Conservation (phyloP, 2,888 invertebrate species). For the Apotomis turbidana region DNA sequence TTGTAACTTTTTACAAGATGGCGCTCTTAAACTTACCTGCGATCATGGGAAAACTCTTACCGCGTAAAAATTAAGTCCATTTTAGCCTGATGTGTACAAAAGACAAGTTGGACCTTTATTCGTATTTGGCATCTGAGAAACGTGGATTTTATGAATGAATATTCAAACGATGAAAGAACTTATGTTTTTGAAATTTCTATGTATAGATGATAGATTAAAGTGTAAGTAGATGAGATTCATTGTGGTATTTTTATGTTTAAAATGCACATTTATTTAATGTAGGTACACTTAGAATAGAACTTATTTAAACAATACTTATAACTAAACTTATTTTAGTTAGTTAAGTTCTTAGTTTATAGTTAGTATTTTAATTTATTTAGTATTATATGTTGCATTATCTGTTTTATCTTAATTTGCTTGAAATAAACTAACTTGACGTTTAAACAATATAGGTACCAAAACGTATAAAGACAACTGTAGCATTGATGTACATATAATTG, state of each 20-base stretch:
- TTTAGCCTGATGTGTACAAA: background rate
- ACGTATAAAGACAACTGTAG: too few relatives aligned
- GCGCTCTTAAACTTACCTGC: slow-evolving; percentile 5
- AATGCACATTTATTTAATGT: background rate
- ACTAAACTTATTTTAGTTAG: too few relatives aligned
- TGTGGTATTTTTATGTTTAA: background rate
- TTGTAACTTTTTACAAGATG: background rate
- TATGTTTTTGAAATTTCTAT: slow-evolving; percentile 23
- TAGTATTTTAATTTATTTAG: too few relatives aligned
- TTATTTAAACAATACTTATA: too few relatives aligned
- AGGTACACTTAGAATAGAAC: too few relatives aligned
- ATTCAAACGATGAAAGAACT: slow-evolving; percentile 26
- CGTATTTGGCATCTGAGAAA: slow-evolving; percentile 36
- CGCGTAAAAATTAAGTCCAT: slow-evolving; percentile 13
- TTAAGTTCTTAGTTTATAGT: too few relatives aligned
- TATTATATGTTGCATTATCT: too few relatives aligned
- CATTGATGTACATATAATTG: too few relatives aligned
- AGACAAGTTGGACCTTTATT: slow-evolving; percentile 24
- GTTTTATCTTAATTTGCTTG: too few relatives aligned
- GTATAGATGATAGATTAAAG: slow-evolving; percentile 12
- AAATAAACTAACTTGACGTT: too few relatives aligned
- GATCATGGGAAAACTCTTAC: slow-evolving; percentile 19
- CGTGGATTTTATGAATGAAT: slow-evolving; percentile 40
- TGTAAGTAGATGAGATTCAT: background rate
- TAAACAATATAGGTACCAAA: too few relatives aligned